phyloP scores from a whole-genome alignment of 2,888 invertebrate genomes.

The Metalampra italica region DNA sequence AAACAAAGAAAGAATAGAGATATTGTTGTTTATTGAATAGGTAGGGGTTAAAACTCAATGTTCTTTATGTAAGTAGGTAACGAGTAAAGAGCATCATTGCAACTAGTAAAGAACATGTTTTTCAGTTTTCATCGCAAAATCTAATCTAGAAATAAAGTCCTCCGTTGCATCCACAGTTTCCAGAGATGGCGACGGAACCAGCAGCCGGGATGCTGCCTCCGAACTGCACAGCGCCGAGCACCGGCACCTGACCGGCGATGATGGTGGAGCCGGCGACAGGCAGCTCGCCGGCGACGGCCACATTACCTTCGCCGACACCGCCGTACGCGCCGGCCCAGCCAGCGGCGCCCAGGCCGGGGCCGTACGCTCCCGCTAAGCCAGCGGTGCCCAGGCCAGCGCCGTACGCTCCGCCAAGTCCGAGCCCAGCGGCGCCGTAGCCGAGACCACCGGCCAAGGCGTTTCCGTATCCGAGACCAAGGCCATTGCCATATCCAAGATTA shows the following conservation, averaged over 20 bases:
- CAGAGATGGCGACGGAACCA: constrained; percentile 41
- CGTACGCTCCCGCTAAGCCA: background rate
- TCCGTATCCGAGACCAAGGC: background rate
- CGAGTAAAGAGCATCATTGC: no score
- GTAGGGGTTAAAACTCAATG: no score
- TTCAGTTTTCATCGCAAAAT: constrained; percentile 7
- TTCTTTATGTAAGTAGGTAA: no score
- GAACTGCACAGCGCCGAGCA: constrained; percentile 36
- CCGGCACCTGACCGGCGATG: constrained; percentile 36
- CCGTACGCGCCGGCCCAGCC: constrained; percentile 21
- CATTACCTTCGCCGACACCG: constrained; percentile 27
- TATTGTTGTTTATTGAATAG: no score
- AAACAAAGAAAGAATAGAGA: no score
- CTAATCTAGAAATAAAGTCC: constrained; percentile 16
- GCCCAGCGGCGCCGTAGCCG: constrained; percentile 3
- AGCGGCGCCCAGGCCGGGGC: background rate
- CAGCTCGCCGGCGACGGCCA: constrained; percentile 21
- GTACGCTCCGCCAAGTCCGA: constrained; percentile 5
- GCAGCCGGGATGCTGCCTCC: constrained; percentile 38
- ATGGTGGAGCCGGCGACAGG: constrained; percentile 29
- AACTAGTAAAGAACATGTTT: no score
- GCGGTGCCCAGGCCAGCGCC: constrained; percentile 3
- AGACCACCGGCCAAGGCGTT: constrained; percentile 16
- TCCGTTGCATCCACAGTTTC: constrained; percentile 30
- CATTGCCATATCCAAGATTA: background rate